phyloP scores from a whole-genome alignment of 2,797 vertebrate genomes.

The Aselliscus stoliczkanus region DNA sequence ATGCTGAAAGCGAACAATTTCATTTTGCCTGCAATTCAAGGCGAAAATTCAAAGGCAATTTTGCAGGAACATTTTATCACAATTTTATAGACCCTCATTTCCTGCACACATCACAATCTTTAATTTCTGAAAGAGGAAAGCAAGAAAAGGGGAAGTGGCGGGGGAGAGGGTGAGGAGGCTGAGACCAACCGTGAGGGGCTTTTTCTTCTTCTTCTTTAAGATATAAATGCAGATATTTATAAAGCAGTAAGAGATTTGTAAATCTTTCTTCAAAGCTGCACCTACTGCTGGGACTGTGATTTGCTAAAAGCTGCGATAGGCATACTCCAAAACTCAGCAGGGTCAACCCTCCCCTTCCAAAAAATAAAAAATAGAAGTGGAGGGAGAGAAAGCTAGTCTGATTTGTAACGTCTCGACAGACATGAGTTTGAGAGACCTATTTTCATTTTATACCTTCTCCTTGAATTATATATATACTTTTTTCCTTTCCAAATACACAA shows the following conservation, averaged over 20 bases:
- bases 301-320: constrained; percentile 79
- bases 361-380: constrained; percentile 46
- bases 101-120: constrained; percentile 80
- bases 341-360: constrained; percentile 69
- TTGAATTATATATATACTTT: background rate
- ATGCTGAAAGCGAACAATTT: constrained; percentile 84
- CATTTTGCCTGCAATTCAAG: constrained; percentile 82
- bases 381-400: constrained; percentile 57
- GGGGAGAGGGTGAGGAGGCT: constrained; percentile 50
- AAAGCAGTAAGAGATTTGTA: constrained; percentile 78
- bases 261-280: constrained; percentile 78
- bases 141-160: constrained; percentile 65
- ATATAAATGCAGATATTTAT: constrained; percentile 82
- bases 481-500: background rate
- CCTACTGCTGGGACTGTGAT: constrained; percentile 80
- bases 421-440: constrained; percentile 58
- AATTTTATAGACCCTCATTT: constrained; percentile 80
- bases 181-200: constrained; percentile 73
- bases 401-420: constrained; percentile 74
- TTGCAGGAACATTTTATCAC: constrained; percentile 81
- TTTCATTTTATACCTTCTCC: constrained; percentile 62
- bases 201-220: constrained; percentile 77
- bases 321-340: constrained; percentile 80
- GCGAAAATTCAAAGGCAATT: constrained; percentile 84
- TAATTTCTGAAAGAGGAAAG: constrained; percentile 77